Conservation (phyloP, 2,113 vertebrate genomes). For the Diphyllodes magnificus region DNA sequence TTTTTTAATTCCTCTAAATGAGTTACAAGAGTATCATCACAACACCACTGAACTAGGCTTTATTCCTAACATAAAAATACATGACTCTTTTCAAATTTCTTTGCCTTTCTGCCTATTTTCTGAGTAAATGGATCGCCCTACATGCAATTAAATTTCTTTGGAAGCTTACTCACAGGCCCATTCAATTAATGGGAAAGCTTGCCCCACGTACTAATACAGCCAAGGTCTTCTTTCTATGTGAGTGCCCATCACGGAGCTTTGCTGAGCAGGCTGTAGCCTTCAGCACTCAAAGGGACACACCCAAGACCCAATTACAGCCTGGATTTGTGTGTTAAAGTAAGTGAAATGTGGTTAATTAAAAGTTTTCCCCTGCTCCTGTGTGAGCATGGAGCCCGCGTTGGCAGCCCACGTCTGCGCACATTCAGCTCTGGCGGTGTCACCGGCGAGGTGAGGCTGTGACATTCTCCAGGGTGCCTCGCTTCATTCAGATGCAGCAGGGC, state of each 20-base stretch:
- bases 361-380: not conserved
- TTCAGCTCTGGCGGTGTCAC: fast-evolving
- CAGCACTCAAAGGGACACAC: not conserved
- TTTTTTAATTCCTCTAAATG: not conserved
- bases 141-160: constrained; percentile 4
- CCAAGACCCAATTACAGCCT: not conserved
- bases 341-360: not conserved
- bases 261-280: not conserved
- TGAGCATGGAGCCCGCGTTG: fast-evolving
- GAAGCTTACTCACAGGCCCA: not conserved
- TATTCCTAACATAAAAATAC: constrained; percentile 17
- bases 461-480: fast-evolving
- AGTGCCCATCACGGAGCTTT: fast-evolving
- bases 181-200: not conserved
- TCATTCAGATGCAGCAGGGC: fast-evolving
- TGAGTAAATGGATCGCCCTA: not conserved
- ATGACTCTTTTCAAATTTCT: not conserved
- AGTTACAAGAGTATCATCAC: not conserved
- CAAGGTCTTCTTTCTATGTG: not conserved
- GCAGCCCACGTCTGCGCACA: fast-evolving
- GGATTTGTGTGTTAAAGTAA: not conserved
- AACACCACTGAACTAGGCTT: not conserved
- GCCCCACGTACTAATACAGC: not conserved
- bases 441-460: fast-evolving
- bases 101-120: not conserved